Evolutionary conservation across 2,888 invertebrate genomes (phyloP).

Genomic region (Dryococelus australis): DNA sequence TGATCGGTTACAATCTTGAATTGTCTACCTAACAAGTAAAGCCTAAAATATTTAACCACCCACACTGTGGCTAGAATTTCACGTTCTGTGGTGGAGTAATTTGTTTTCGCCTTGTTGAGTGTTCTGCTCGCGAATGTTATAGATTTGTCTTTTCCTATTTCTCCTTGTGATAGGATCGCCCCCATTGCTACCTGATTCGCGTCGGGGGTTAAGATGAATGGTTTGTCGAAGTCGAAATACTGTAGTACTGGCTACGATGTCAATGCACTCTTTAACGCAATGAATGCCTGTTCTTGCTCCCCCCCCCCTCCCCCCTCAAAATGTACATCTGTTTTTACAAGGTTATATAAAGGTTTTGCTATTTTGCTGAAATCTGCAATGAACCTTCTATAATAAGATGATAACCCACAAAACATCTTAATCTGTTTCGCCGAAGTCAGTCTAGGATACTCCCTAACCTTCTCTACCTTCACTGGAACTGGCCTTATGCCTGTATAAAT

Average conservation of each 20-base stretch:
- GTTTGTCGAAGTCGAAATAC: too few species aligned
- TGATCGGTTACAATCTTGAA: too few species aligned
- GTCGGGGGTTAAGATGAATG: too few species aligned
- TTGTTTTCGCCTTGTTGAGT: constrained; percentile 52
- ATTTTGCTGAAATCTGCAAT: too few species aligned
- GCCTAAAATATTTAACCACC: constrained; percentile 46
- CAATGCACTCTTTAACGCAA: constrained; percentile 30
- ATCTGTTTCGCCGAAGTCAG: background rate
- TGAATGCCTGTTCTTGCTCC: constrained; percentile 33
- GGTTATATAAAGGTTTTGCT: too few species aligned
- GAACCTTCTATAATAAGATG: too few species aligned
- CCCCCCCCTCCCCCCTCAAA: constrained; percentile 31
- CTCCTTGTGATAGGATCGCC: constrained; percentile 53
- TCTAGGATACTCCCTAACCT: background rate
- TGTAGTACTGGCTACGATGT: constrained; percentile 36
- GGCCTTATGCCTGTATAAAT: constrained; percentile 34
- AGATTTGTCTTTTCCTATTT: too few species aligned
- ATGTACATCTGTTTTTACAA: too few species aligned
- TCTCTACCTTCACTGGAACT: constrained; percentile 28
- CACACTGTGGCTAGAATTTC: constrained; percentile 56
- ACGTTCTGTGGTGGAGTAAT: constrained; percentile 55
- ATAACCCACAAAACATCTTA: too few species aligned
- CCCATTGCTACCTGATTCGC: too few species aligned
- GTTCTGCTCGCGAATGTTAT: constrained; percentile 55
- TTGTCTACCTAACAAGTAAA: constrained; percentile 50